These are phyloP conservation scores for Sebastes dallii DNA, from an alignment of 2,797 vertebrate genomes.

Conservation along the genomic window DNA sequence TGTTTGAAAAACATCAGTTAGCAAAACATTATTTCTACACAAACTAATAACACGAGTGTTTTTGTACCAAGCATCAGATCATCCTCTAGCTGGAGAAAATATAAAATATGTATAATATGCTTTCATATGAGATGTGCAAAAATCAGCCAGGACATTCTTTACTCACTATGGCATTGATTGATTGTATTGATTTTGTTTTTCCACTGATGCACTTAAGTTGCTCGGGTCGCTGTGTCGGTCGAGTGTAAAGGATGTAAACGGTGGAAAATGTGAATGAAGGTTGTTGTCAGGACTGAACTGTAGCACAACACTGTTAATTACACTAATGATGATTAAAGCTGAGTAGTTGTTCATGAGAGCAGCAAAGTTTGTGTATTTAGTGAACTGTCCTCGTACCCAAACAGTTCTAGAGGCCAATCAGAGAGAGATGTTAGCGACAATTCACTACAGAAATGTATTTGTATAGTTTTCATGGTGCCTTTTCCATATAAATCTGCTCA, in stretches of 20 bases:
- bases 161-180: conserved; percentile 9
- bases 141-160: not conserved
- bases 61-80: too few species aligned
- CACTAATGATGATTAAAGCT: not conserved
- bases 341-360: not conserved
- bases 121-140: conserved; percentile 3
- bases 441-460: conserved; percentile 77
- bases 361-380: conserved; percentile 24
- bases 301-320: conserved; percentile 7
- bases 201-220: too few species aligned
- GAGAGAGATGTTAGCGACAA: conserved; percentile 44
- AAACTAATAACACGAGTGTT: too few species aligned
- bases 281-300: not conserved
- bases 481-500: conserved; percentile 85
- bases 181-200: not conserved
- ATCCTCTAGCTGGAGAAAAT: not conserved
- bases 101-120: not conserved
- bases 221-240: not conserved
- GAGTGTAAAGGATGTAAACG: not conserved
- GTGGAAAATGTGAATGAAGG: too few species aligned
- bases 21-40: too few species aligned
- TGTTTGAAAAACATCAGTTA: too few species aligned
- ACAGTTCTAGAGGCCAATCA: conserved; percentile 79
- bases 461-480: conserved; percentile 90
- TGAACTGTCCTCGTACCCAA: conserved; percentile 41